Evolutionary conservation across 2,113 vertebrate species (phyloP).

Genomic region (Gobio gobio): DNA sequence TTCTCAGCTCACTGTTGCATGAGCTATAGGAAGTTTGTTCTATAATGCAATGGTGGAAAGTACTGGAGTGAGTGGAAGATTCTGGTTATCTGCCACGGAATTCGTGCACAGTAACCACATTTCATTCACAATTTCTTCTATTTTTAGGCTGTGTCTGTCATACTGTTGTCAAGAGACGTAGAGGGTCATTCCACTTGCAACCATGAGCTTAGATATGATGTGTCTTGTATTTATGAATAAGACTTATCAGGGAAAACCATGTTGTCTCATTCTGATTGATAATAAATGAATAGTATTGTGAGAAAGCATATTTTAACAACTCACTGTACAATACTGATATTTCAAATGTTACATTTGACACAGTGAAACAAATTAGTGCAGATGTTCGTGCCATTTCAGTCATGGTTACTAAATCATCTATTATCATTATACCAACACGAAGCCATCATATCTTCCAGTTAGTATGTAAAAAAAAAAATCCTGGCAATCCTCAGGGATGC

Average conservation of each 20-base stretch:
- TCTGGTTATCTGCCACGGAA: conserved; percentile 33
- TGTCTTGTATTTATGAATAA: conserved; percentile 18
- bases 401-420: background rate
- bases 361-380: background rate
- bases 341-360: background rate
- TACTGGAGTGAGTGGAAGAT: background rate
- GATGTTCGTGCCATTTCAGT: background rate
- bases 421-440: background rate
- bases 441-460: background rate
- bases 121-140: conserved; percentile 24
- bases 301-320: background rate
- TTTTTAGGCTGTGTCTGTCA: conserved; percentile 36
- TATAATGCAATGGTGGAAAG: background rate
- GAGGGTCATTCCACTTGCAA: conserved; percentile 17
- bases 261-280: background rate
- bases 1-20: background rate
- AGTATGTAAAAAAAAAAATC: background rate
- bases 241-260: background rate
- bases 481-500: background rate
- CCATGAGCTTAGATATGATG: background rate
- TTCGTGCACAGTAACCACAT: conserved; percentile 6
- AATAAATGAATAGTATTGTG: background rate
- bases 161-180: conserved; percentile 7
- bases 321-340: background rate
- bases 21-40: background rate